These are phyloP conservation scores for Drosophila rhopaloa DNA, from an alignment of 1,140 invertebrate species.

Conservation along the genomic window DNA sequence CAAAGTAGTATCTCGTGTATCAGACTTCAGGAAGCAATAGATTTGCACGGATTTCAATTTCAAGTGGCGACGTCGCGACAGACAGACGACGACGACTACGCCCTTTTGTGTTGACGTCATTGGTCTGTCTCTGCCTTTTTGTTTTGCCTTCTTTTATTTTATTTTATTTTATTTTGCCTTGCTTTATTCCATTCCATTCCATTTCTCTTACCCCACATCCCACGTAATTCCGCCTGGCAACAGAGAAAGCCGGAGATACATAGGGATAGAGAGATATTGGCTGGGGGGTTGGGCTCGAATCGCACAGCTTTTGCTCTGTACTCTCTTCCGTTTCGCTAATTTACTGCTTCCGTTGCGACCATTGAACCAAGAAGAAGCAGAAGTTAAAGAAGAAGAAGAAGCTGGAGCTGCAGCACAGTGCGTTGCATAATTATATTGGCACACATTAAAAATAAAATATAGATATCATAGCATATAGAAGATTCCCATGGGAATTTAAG, in stretches of 20 bases:
- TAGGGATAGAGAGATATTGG: conserved; percentile 4
- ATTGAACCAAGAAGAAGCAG: conserved; percentile 52
- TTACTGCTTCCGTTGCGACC: conserved; percentile 63
- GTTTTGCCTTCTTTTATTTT: conserved; percentile 24
- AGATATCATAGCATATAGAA: too few relatives aligned
- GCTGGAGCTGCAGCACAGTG: conserved; percentile 9
- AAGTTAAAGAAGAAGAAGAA: conserved; percentile 9
- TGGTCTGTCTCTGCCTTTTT: conserved; percentile 11
- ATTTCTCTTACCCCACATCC: conserved; percentile 5
- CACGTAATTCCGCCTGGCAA: conserved; percentile 40
- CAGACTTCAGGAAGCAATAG: conserved; percentile 82
- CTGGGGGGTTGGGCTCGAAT: too few relatives aligned
- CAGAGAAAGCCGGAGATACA: conserved; percentile 16
- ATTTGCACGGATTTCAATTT: conserved; percentile 64
- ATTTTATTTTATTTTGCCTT: conserved; percentile 3
- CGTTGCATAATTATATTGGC: not conserved
- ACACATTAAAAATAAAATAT: not conserved
- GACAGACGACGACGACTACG: conserved; percentile 15
- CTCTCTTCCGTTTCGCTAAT: conserved; percentile 66
- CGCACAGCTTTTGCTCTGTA: not conserved
- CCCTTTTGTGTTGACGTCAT: conserved; percentile 35
- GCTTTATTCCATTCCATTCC: not conserved
- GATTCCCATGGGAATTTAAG: too few relatives aligned
- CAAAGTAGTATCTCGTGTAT: conserved; percentile 46
- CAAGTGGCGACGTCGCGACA: conserved; percentile 23